A percentile compares a stretch with the other conserved stretches of the same genome.
Evolutionary conservation across 2,113 vertebrate species (phyloP).

Genomic region (Notarius quadriscutis): DNA sequence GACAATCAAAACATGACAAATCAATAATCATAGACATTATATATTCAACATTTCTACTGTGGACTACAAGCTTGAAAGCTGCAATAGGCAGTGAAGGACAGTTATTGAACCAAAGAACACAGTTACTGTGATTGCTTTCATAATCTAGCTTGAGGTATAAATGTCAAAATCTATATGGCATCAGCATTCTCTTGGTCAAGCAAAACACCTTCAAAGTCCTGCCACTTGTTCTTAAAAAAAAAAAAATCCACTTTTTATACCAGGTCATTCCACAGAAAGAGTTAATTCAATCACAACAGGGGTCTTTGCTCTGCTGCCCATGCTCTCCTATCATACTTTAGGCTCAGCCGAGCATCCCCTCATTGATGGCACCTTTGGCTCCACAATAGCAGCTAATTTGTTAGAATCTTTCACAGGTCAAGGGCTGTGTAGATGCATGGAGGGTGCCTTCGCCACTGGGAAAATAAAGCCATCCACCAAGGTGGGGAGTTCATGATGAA

Average conservation of each 20-base stretch:
- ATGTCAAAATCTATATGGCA: not conserved
- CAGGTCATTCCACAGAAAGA: slow-evolving; percentile 76
- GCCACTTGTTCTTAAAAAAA: slow-evolving; percentile 61
- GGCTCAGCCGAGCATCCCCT: slow-evolving; percentile 92
- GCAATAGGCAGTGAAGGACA: not conserved
- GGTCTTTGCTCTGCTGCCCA: slow-evolving; percentile 88
- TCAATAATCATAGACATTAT: slow-evolving; percentile 21
- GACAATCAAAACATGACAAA: not conserved
- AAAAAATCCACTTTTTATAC: slow-evolving; percentile 65
- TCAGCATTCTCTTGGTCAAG: not conserved
- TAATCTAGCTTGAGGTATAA: not conserved
- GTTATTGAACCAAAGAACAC: not conserved
- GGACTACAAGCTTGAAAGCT: not conserved
- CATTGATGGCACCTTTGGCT: slow-evolving; percentile 99
- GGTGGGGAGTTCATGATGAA: slow-evolving; percentile 50
- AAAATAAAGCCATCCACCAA: slow-evolving; percentile 94
- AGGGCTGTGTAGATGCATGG: slow-evolving; percentile 87
- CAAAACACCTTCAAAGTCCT: slow-evolving; percentile 27
- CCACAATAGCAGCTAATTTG: slow-evolving; percentile 99
- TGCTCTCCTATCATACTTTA: slow-evolving; percentile 95
- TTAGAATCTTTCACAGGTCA: slow-evolving; percentile 99
- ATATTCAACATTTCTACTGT: not conserved
- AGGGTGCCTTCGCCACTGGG: slow-evolving; percentile 79
- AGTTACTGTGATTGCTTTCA: not conserved
- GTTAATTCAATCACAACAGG: slow-evolving; percentile 95